Conservation (phyloP, 2,113 vertebrate genomes). For the Otis tarda region DNA sequence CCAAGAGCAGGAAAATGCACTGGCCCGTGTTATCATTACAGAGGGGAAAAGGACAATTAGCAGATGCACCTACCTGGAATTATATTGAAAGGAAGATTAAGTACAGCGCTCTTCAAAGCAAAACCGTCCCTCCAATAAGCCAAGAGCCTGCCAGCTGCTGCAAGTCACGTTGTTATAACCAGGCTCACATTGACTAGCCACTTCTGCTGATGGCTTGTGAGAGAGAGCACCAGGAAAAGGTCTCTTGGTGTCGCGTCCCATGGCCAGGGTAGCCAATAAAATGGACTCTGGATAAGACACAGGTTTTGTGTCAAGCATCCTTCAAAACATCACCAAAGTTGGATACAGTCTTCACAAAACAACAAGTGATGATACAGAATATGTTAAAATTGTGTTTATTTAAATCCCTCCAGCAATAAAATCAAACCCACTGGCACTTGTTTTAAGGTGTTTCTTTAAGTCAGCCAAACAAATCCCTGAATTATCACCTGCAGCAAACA, state of each 20-base stretch:
- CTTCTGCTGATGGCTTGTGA: background rate
- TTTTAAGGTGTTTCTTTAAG: background rate
- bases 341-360: background rate
- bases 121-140: background rate
- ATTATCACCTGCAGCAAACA: background rate
- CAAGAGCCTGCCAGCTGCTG: background rate
- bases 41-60: background rate
- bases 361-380: background rate
- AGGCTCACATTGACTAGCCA: background rate
- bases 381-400: background rate
- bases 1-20: background rate
- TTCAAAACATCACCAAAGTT: background rate
- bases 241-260: fast-evolving
- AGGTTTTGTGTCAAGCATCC: background rate
- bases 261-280: background rate
- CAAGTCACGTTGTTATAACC: background rate
- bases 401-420: background rate
- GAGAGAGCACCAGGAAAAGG: background rate
- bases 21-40: background rate
- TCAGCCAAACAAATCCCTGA: background rate
- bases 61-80: background rate
- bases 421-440: background rate
- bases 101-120: background rate
- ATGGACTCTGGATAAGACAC: background rate
- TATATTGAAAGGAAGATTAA: background rate